Conservation (phyloP, 2,113 vertebrate genomes). For the Mirza zaza region DNA sequence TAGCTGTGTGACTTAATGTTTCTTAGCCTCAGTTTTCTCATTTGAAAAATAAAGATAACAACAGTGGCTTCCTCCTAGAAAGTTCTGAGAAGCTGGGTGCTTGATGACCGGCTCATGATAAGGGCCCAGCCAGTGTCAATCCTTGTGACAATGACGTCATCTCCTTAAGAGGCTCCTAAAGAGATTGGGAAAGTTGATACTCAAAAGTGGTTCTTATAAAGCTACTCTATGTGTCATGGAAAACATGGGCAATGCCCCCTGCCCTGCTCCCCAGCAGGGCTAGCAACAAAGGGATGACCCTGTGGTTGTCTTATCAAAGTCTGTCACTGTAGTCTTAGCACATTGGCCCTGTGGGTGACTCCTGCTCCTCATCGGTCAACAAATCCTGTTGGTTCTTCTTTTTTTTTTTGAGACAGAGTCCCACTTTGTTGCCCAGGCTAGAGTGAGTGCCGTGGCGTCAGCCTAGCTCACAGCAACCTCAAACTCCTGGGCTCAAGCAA, state of each 20-base stretch:
- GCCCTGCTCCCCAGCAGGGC: neutral
- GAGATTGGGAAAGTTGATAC: neutral
- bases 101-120: neutral
- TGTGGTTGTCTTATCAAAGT: neutral
- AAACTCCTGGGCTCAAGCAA: no score
- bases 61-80: neutral
- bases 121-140: neutral
- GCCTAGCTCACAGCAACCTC: no score
- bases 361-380: neutral
- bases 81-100: neutral
- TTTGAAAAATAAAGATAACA: neutral
- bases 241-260: neutral
- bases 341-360: neutral
- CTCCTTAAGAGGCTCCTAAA: neutral
- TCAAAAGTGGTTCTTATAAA: neutral
- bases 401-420: no score
- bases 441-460: no score
- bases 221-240: neutral
- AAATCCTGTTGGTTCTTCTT: neutral
- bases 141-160: neutral
- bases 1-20: neutral
- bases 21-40: neutral
- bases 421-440: no score
- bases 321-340: neutral
- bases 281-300: rapidly evolving